Evolutionary conservation across 2,797 vertebrate species (phyloP), one percentile per base, ranked within the genome.

Genomic region (Eupleurogrammus muticus): DNA sequence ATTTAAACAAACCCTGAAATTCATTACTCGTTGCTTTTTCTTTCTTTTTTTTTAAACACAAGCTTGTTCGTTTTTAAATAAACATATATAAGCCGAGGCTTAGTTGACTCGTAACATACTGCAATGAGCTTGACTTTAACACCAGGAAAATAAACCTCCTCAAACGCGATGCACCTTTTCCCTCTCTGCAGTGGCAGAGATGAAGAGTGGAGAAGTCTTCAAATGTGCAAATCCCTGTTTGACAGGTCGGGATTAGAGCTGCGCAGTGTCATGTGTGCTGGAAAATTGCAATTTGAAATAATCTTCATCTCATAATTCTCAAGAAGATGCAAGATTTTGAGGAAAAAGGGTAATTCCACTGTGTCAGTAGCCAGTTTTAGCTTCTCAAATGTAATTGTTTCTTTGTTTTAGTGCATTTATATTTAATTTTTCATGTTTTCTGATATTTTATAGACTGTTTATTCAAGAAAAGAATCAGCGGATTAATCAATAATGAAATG

Each of bases 101-200:
- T 81, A 72, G 51, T 66, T 84, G 77, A 85, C 56, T 87, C 79
- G 80, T 23, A 66, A 49, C 21, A 44, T 70, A 73, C 75, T 81
- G 47, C 5, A 73, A 77, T 81, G 47, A 5, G 10, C 62, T 80
- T 21, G 36, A 52, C 60, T 63, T 47, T 49, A 61, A 57, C 1
- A 57, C n/a, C 23, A 23, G 56, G n/a, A 46, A 49, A 48, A 73
- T 60, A 77, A 80, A 77, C 70, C 69, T n/a, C 70, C 66, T 47
- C 66, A 82, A 73, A 76, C 74, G 50, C 68, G 70, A 68, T 63
- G 70, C 67, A 77, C 23, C 42, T 35, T 77, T 77, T 59, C 47
- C 61, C 49, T 73, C 42, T 66, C 21, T 58, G 3, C n/a, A 35
- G 60, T 9, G 67, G 46, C 50, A 54, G 24, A 46, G 21, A 66